Evolutionary conservation across 2,113 vertebrate species (phyloP), one percentile per base, ranked within the genome.

Genomic region (Epinephelus fuscoguttatus): DNA sequence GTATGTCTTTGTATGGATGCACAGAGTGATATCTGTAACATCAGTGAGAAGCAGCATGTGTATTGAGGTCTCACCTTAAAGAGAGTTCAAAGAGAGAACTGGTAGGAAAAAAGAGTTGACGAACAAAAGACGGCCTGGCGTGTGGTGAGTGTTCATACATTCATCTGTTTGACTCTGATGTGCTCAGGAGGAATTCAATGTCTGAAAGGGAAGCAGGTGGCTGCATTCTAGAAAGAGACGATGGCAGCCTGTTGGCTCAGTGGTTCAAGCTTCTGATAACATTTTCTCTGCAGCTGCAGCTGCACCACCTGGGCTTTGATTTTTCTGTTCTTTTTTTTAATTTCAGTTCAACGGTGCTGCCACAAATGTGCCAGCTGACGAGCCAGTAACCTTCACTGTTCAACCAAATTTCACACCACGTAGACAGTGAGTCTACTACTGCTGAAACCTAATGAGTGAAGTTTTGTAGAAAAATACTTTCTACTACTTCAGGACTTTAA

Each of bases 121-220:
- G 37, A 68, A 45, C 49, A 56, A 27, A 12, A 63, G 62, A 63
- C 33, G 64, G 68, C 21, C 84, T 85, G 73, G 79, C 73, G 53
- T 89, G 84, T 85, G 47, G 66, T 87, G 52, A 49, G 62, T 1
- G 40, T 62, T 84, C 52, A 55, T 84, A 56, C 30, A 49, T 76
- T 67, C 74, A 84, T n/a, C 80, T 80, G 17, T 87, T 81, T 76
- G 70, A 81, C 71, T 75, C 80, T 92, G 89, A 94, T 91, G 88
- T 92, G 91, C 90, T 88, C 88, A 49, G 53, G 84, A 93, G 94
- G 93, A 95, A 95, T 95, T 91, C 69, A 80, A 59, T 13, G 45
- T 84, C 57, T 93, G 90, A 92, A 92, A 93, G 82, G 81, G 56
- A 84, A 83, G 67, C 56, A 94, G 93, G 84, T 94, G 93, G 80